Evolutionary conservation across 2,888 invertebrate genomes (phyloP).

Genomic region (Drosophila eohydei): DNA sequence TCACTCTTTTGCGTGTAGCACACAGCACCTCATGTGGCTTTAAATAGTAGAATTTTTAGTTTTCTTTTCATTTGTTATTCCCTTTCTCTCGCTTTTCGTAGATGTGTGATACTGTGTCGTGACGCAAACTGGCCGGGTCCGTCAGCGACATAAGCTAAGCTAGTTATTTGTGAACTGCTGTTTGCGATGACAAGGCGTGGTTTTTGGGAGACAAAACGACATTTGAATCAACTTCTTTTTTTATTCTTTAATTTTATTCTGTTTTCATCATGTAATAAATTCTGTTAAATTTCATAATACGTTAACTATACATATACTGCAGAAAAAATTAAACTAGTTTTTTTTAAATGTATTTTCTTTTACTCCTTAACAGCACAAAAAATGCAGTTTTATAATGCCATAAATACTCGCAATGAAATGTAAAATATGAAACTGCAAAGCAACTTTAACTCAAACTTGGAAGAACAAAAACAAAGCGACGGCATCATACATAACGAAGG

Average conservation of each 20-base stretch:
- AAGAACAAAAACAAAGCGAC: slow-evolving; percentile 12
- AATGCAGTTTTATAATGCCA: slow-evolving; percentile 48
- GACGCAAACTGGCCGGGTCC: slow-evolving; percentile 11
- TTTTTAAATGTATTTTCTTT: slow-evolving; percentile 6
- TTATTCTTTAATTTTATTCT: not conserved
- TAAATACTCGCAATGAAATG: slow-evolving; percentile 29
- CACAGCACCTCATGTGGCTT: slow-evolving; percentile 60
- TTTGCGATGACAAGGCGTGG: slow-evolving; percentile 54
- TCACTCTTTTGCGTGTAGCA: slow-evolving; percentile 52
- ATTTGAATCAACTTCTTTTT: slow-evolving; percentile 12
- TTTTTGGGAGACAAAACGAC: slow-evolving; percentile 39
- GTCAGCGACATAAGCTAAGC: slow-evolving; percentile 24
- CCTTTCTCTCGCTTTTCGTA: not conserved
- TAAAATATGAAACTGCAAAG: slow-evolving; percentile 39
- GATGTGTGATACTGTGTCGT: slow-evolving; percentile 25
- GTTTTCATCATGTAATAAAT: too few relatives aligned
- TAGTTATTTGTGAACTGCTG: slow-evolving; percentile 19
- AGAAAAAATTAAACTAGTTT: not conserved
- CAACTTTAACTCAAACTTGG: slow-evolving; percentile 15
- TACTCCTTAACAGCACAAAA: slow-evolving; percentile 42
- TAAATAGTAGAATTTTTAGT: slow-evolving; percentile 11
- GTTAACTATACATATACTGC: too few relatives aligned
- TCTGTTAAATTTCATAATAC: too few relatives aligned
- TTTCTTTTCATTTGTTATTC: slow-evolving; percentile 13
- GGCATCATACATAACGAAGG: slow-evolving; percentile 17